Base-by-base conservation (phyloP, 2,888 invertebrate species). In the Macropis europaea region DNA sequence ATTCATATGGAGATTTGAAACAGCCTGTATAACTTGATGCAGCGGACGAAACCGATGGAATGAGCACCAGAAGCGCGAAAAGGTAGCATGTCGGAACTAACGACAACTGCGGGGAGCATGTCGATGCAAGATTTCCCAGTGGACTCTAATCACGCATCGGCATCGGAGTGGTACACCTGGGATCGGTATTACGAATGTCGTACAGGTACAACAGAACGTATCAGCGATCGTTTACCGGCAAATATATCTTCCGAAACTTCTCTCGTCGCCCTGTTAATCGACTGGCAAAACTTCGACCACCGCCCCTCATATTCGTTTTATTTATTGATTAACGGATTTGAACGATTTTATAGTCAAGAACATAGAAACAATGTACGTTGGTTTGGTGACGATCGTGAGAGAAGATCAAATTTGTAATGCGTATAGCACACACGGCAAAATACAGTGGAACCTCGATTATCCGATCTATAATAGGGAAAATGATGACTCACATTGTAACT, bases 141-240 rank as follows among this genome's bases (percentile, higher is more conserved):
- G 87, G 88, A 84, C 86, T 82, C 83, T 85, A 87, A 89, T 89
- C 86, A 87, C 84, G 85, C 84, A 82, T 84, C 84, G 83, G 81
- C 76, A 75, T 76, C 80, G 80, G 82, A 82, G 83, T 83, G 85
- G 85, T 70, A 77, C 83, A 82, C 84, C 52, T 76, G 83, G 84
- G 83, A 73, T 69, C 40, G 63, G 22, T 64, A 34, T 32, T 24
- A 47, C 30, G 40, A 61, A 52, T 48, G 43, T 50, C 60, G 24
- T 30, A 45, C 43, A 17, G 30, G n/a, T 43, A 13, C 22, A 26
- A 32, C n/a, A 19, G 24, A 6, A 5, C 24, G 36, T 47, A 63
- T 48, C 47, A 40, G 28, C 24, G 45, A 53, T 53, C 61, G 52
- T 22, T 59, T 59, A 53, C 32, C 24, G 7, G 26, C 62, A 42